A percentile compares a stretch with the other conserved stretches of the same genome.
phyloP scores from a whole-genome alignment of 92 coral and sea anemone species.

The Siderastrea radians region DNA sequence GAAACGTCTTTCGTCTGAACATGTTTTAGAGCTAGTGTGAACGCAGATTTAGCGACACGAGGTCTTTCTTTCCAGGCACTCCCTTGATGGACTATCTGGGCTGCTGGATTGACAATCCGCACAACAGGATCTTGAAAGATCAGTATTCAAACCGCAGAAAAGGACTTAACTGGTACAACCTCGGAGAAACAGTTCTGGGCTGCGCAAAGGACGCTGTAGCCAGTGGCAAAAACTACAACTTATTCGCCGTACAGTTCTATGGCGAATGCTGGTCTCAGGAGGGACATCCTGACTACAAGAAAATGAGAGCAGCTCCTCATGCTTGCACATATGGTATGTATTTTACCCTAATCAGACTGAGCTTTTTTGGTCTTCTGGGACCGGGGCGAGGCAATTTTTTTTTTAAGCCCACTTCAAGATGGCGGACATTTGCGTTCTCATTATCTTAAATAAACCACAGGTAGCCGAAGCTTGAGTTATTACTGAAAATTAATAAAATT shows the following conservation, averaged over 20 bases:
- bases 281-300: conserved; percentile 39
- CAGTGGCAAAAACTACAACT: conserved; percentile 3
- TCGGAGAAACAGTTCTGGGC: not conserved
- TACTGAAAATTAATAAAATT: too few species aligned
- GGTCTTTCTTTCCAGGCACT: not conserved
- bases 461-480: too few species aligned
- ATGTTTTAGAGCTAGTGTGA: too few species aligned
- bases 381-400: too few species aligned
- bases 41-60: not conserved
- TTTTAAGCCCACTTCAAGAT: too few species aligned
- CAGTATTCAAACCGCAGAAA: conserved; percentile 12
- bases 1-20: too few species aligned
- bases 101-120: conserved; percentile 48
- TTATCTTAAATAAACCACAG: too few species aligned
- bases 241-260: conserved; percentile 21
- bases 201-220: conserved; percentile 21
- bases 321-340: not conserved
- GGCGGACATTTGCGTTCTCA: too few species aligned
- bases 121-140: conserved; percentile 16
- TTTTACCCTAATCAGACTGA: not conserved
- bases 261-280: conserved; percentile 33
- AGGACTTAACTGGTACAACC: conserved; percentile 30
- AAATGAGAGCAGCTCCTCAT: conserved; percentile 13
- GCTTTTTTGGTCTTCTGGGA: too few species aligned
- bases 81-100: conserved; percentile 31